Evolutionary conservation across 2,113 vertebrate species (phyloP).

Genomic region (Typhlomys cinereus): DNA sequence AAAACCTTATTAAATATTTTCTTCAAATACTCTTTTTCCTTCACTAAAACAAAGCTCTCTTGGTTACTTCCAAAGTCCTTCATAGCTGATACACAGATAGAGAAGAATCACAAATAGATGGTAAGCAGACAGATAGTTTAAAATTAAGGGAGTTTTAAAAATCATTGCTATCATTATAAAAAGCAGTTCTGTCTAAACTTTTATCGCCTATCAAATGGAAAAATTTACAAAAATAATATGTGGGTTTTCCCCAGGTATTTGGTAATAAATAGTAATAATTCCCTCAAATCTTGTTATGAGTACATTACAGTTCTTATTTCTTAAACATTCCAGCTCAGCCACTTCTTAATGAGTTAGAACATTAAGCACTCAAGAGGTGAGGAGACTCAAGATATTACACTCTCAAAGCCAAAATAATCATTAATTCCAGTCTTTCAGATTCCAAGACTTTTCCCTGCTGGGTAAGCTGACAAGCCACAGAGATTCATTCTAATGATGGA

Average conservation of each 20-base stretch:
- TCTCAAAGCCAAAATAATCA: slow-evolving; percentile 60
- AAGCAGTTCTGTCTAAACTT: neutral
- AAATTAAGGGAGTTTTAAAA: neutral
- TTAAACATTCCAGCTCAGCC: slow-evolving; percentile 16
- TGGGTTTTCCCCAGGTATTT: neutral
- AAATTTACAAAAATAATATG: slow-evolving; percentile 23
- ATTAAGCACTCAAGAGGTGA: slow-evolving; percentile 53
- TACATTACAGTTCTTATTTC: neutral
- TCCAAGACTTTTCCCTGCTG: slow-evolving; percentile 42
- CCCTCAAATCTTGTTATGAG: neutral
- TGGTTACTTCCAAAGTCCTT: neutral
- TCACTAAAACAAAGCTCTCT: neutral
- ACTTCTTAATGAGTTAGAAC: slow-evolving; percentile 27
- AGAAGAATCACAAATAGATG: neutral
- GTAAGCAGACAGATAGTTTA: neutral
- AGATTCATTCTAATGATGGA: slow-evolving; percentile 50
- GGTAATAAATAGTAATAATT: neutral
- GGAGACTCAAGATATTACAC: slow-evolving; percentile 53
- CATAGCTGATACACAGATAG: neutral
- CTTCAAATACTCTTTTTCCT: neutral
- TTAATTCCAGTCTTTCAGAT: slow-evolving; percentile 7
- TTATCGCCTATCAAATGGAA: neutral
- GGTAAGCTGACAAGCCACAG: slow-evolving; percentile 36
- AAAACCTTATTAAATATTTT: slow-evolving; percentile 11
- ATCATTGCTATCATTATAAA: neutral